Evolutionary conservation across 2,888 invertebrate species (phyloP), one percentile per base, ranked within the genome.

Genomic region (Ramazzottius varieornatus): DNA sequence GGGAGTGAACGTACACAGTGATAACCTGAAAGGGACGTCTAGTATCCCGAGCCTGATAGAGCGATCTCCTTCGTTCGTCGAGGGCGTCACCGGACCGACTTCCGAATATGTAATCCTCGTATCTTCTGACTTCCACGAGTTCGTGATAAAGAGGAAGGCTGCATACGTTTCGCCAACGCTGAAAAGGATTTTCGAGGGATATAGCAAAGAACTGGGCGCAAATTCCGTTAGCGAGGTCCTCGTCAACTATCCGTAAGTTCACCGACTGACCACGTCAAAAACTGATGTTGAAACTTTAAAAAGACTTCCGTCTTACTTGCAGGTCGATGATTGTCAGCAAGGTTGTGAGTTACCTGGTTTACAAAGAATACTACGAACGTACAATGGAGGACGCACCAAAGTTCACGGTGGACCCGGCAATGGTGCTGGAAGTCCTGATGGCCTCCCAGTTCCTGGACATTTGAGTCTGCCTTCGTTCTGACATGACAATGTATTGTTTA

Each of bases 261-360:
- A 24, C 8, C 20, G 40, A 8, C 8, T 54, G 54, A 54, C 54
- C 20, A 54, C 24, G 54, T 54, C 20, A 24, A 8, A 54, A 29
- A 24, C 54, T 8, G 4, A 24, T 40, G 40, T n/a, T n/a, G n/a
- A n/a, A n/a, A n/a, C n/a, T 40, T 40, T 40, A 8, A 40, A 13
- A 40, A 40, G 20, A 20, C 40, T 40, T 40, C 40, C 54, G 8
- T 54, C 20, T 4, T 8, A 54, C 29, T 13, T 54, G 29, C 29
- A 54, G 54, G 54, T 54, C 54, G 29, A 13, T 54, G 54, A 29
- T 54, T 4, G 54, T 54, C 29, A 54, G 54, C 54, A 54, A 54
- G 24, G 54, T 54, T 8, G 54, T 24, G 54, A 24, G 24, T 16
- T 54, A 54, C 54, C 20, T 54, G 20, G 24, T 54, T 29, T 54